Conservation (phyloP, 1,140 invertebrate genomes). For the Babylonia areolata region DNA sequence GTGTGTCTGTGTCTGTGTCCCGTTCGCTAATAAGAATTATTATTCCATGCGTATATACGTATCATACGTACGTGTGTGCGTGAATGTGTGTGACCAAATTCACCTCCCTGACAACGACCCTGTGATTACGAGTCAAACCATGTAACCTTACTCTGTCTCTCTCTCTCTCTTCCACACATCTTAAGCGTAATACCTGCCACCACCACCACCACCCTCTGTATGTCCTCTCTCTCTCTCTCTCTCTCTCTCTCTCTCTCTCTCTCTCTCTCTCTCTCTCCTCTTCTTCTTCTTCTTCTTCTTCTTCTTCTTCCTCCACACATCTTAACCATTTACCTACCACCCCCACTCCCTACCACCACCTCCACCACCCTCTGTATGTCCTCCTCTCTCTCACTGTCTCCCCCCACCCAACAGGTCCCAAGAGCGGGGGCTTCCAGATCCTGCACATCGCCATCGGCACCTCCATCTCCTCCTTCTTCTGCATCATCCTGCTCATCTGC, state of each 20-base stretch:
- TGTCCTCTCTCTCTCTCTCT: neutral
- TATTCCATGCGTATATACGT: too few relatives aligned
- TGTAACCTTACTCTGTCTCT: too few relatives aligned
- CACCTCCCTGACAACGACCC: too few relatives aligned
- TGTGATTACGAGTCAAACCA: too few relatives aligned
- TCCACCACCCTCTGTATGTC: neutral
- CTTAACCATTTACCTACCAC: too few relatives aligned
- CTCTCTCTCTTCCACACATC: too few relatives aligned
- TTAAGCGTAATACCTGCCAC: too few relatives aligned
- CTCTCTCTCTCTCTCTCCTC: neutral
- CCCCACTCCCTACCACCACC: neutral
- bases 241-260: neutral
- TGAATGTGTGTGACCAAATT: slow-evolving; percentile 14
- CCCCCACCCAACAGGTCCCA: slow-evolving; percentile 58
- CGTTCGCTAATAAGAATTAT: too few relatives aligned
- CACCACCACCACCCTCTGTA: too few relatives aligned
- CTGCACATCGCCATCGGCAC: slow-evolving; percentile 69
- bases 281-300: neutral
- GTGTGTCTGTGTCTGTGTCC: too few relatives aligned
- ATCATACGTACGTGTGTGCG: slow-evolving; percentile 2
- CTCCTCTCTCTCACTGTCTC: neutral
- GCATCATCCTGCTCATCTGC: slow-evolving; percentile 66
- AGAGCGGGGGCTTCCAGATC: slow-evolving; percentile 58
- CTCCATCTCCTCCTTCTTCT: slow-evolving; percentile 68
- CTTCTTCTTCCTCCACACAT: neutral